Evolutionary conservation across 2,797 vertebrate species (phyloP).

Genomic region (Hemitrygon akajei): DNA sequence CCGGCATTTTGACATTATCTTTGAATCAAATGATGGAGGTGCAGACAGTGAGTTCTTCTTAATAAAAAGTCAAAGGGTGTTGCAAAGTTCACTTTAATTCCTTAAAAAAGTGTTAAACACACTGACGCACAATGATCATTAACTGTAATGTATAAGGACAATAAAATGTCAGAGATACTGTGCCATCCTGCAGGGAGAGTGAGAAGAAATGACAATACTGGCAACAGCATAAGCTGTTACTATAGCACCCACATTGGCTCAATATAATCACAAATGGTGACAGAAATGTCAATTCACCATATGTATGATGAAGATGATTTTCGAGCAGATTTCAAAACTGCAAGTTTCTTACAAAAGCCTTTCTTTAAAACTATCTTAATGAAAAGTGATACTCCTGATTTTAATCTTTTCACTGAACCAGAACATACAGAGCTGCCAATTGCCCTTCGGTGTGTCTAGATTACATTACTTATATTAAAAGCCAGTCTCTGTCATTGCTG

Average conservation of each 20-base stretch:
- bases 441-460: not conserved
- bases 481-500: not conserved
- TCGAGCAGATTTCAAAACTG: not conserved
- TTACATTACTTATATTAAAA: constrained; percentile 2
- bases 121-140: constrained; percentile 26
- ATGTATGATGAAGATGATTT: constrained; percentile 21
- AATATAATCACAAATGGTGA: constrained; percentile 34
- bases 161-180: constrained; percentile 28
- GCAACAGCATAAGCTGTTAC: constrained; percentile 29
- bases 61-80: not conserved
- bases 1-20: constrained; percentile 32
- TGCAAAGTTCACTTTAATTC: constrained; percentile 9
- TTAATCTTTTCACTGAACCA: constrained; percentile 11
- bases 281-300: constrained; percentile 28
- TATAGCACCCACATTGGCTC: constrained; percentile 22
- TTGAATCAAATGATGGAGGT: not conserved
- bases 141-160: constrained; percentile 13
- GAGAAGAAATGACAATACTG: constrained; percentile 7
- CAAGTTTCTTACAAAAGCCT: not conserved
- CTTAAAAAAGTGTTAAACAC: not conserved
- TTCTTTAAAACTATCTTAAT: not conserved
- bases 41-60: not conserved
- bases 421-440: not conserved
- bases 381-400: constrained; percentile 30
- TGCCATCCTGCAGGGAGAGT: constrained; percentile 23